Base-by-base conservation (phyloP, 2,797 vertebrate species). In the Holocentrus rufus region DNA sequence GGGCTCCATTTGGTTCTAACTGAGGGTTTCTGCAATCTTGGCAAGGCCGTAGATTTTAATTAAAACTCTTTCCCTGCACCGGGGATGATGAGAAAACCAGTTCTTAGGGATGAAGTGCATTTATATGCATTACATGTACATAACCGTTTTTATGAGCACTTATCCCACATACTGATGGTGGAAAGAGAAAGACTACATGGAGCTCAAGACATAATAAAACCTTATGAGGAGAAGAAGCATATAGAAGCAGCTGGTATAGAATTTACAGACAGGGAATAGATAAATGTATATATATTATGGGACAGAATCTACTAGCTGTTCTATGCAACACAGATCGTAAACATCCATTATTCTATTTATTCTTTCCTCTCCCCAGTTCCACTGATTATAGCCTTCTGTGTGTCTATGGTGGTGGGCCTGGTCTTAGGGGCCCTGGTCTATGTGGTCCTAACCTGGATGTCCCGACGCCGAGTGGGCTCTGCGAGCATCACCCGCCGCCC, bases 341-440 rank as follows among this genome's bases (percentile, higher is more conserved):
- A 72, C 23, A 55, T 18, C 0, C 27, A 27, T 65, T 67, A 66
- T 56, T 0, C 9, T 53, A 4, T 30, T 11, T 39, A 15, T 69
- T 15, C 72, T 46, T 82, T 31, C 84, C 13, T 85, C 65, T 79
- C 72, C 60, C 27, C 90, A 98, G 97, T 94, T 63, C 93, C 95
- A 56, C 89, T 99, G 76, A 93, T 97, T 47, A 94, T 96, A 85
- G 96, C 97, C 65, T 99, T 99, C 93, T 96, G 95, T 7, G 93
- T 98, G 70, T 98, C 98, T 60, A 92, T 99, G 89, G 92, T 92
- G 7, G 94, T 98, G 50, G 97, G 97, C 49, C 91, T 99, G 5
- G 88, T 96, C 22, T 90, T 98, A 53, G 98, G 97, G 67, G 95
- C 95, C 31, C 74, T 96, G 66, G 93, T 97, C 66, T 98, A 97